Base-by-base conservation (phyloP, 2,888 invertebrate genomes). In the Halocaridina rubra region DNA sequence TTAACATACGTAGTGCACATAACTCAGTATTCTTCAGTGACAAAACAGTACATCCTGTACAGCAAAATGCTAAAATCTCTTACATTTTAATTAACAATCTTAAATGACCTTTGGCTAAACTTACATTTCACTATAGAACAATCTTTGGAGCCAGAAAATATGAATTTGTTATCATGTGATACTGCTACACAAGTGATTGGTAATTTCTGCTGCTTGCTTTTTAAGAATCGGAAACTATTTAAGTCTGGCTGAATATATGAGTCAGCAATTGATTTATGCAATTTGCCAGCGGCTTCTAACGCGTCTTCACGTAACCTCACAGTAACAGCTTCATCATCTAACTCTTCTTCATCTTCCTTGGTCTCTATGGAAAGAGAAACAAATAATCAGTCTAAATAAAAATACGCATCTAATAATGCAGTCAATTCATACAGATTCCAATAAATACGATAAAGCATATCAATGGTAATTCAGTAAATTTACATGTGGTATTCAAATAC, bases 71-170 rank as follows among this genome's bases (percentile, higher is more conserved):
- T n/a, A 53, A 53, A 4, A 5, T 3, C 29, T 2, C 8, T n/a
- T 10, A n/a, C 1, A 13, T 24, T 19, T 19, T 1, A 57, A 13
- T 59, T 29, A 61, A 7, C 7, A 59, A 61, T 22, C n/a, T 7
- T 19, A 2, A 13, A 57, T 57, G n/a, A n/a, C n/a, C n/a, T n/a
- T n/a, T n/a, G n/a, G n/a, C n/a, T n/a, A n/a, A n/a, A 90, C 91
- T 91, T 91, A 93, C 97, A 98, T 92, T 98, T 98, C 19, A 97
- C 94, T 79, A 98, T 93, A 72, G 93, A 93, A 71, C 96, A 95
- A 91, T 97, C 96, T 92, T 98, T 98, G 81, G 96, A 96, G 0
- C 96, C 97, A 30, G 95, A 94, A 91, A 94, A 98, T 0, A 96
- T 92, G 89, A 92, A 93, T 89, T 93, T 92, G 71, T 94, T 94